Evolutionary conservation across 2,113 vertebrate genomes (phyloP), one percentile per base, ranked within the genome.

Genomic region (Pygoscelis antarcticus): DNA sequence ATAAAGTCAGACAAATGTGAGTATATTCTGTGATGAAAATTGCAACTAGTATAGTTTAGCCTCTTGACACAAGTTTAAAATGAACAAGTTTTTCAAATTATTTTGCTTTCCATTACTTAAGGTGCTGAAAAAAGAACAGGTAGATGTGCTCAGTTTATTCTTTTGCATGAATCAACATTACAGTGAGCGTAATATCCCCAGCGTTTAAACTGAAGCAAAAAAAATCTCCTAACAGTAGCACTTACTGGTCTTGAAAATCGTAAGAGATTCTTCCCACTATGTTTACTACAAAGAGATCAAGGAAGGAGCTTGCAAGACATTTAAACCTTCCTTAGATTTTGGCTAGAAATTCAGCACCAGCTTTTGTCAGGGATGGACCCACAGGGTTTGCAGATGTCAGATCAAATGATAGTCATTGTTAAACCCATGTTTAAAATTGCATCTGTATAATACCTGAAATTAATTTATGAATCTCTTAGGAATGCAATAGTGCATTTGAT

Each of bases 11-110:
- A 96, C 82, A 97, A 95, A 98, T 96, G 69, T 77, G 91, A 95
- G 79, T 94, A 80, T 96, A 97, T 97, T 93, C 71, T 92, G 93
- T 96, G 95, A 98, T 97, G 98, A 97, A 97, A 97, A 97, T 91
- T 92, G 69, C 89, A 96, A 71, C 96, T 96, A 77, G 29, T 82
- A 47, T 93, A 93, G 66, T 95, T 97, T 97, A 97, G 87, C 90
- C 81, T 97, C 89, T 97, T 97, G 95, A 95, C 87, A 97, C 71
- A 94, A 96, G 78, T 95, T 96, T 96, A 94, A 96, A 98, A 95
- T 69, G 47, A 97, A 89, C 77, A 96, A 85, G 64, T 91, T 96
- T 97, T 96, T 94, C 51, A 94, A 96, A 95, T 32, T 82, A 87
- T 97, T 94, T 95, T 91, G 44, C 54, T 95, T 95, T 90, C 57